phyloP scores from a whole-genome alignment of 2,113 vertebrate species.

The Corythornis vintsioides region DNA sequence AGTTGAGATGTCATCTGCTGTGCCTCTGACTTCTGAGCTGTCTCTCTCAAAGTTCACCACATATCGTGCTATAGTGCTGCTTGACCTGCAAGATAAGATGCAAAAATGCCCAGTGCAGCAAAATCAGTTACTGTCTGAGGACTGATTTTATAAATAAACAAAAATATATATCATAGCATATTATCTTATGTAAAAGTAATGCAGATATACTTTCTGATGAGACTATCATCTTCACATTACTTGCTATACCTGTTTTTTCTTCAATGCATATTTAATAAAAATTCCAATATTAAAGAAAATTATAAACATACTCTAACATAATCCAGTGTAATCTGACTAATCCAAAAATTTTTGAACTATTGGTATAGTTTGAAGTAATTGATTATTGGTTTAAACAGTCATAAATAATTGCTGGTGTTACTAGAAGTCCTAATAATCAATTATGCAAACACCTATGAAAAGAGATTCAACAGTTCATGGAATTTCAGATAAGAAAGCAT shows the following conservation, averaged over 20 bases:
- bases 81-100: slow-evolving; percentile 71
- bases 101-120: neutral
- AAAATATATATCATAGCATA: neutral
- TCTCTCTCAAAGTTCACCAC: slow-evolving; percentile 81
- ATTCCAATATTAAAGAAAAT: neutral
- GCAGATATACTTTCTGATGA: neutral
- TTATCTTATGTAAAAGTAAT: neutral
- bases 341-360: neutral
- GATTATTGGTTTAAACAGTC: neutral
- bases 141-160: neutral
- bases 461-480: neutral
- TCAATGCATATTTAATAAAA: neutral
- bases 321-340: neutral
- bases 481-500: neutral
- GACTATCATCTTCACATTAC: neutral
- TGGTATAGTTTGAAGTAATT: neutral
- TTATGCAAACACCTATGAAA: neutral
- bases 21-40: slow-evolving; percentile 49
- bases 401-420: neutral
- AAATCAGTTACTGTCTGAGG: neutral
- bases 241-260: neutral
- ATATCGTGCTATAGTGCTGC: slow-evolving; percentile 81
- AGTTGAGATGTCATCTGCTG: slow-evolving; percentile 64
- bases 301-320: neutral
- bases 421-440: neutral